Percentiles rank a stretch among this genome's conserved stretches.
phyloP scores from a whole-genome alignment of 2,797 vertebrate species.

The Erpetoichthys calabaricus region DNA sequence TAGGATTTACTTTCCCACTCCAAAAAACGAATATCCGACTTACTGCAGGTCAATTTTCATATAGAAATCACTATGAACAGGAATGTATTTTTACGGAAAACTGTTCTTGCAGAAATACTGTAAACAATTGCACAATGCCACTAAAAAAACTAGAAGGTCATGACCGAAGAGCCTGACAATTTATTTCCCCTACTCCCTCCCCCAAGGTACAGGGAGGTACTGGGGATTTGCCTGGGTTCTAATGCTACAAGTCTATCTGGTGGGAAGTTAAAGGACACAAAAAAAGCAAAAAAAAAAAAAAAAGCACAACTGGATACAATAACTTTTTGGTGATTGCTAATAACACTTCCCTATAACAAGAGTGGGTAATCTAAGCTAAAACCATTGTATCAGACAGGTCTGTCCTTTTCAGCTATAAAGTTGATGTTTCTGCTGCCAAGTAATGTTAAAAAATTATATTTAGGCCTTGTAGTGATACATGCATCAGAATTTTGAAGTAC shows the following conservation, averaged over 20 bases:
- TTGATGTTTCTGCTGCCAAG: conserved; percentile 31
- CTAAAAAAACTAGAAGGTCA: conserved; percentile 37
- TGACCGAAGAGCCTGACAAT: conserved; percentile 10
- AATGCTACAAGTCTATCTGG: conserved; percentile 22
- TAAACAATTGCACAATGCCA: conserved; percentile 46
- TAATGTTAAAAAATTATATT: conserved; percentile 40
- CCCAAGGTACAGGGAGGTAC: background rate
- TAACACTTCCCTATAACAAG: conserved; percentile 8
- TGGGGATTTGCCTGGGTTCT: conserved; percentile 9
- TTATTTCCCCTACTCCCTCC: too few relatives aligned
- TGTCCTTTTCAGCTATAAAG: conserved; percentile 8
- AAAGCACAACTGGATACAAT: conserved; percentile 1
- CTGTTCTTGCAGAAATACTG: conserved; percentile 54
- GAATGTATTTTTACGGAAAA: conserved; percentile 51
- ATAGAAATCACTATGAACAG: conserved; percentile 20
- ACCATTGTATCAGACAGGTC: conserved; percentile 1
- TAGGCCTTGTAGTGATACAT: conserved; percentile 79
- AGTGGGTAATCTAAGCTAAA: conserved; percentile 5
- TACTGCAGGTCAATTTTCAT: conserved; percentile 14
- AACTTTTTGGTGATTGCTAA: conserved; percentile 2
- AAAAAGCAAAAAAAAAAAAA: conserved; percentile 5
- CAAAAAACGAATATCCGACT: too few relatives aligned
- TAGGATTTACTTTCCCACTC: too few relatives aligned
- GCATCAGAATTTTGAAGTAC: conserved; percentile 64
- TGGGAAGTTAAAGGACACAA: conserved; percentile 12